Evolutionary conservation across 2,113 vertebrate species (phyloP), one percentile per base, ranked within the genome.

Genomic region (Fulica atra): DNA sequence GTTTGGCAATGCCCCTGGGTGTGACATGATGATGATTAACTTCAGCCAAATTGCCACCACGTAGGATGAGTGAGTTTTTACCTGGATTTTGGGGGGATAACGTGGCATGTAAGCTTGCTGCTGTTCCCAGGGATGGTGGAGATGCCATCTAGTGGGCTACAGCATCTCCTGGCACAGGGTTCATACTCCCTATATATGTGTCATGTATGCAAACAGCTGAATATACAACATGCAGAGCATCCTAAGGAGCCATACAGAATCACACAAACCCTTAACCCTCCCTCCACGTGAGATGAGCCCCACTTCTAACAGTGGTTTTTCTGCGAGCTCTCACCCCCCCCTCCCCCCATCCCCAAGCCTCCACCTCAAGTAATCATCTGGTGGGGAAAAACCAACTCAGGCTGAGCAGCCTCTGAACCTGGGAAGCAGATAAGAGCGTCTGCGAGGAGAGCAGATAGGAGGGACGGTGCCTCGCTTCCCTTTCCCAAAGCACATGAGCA

Each of bases 161-260:
- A 12, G 36, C 14, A 13, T 51, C 44, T 54, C 53, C 80, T 9
- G 50, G 79, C 64, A 23, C 50, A 0, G 44, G 8, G 7, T 1
- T 46, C 13, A 6, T 7, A 9, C 7, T 17, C 38, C 2, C 9
- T 6, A 2, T 0, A n/a, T 38, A 4, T 1, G 5, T 15, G 0
- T 28, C 19, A 3, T 11, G 0, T 0, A 3, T 2, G 1, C 0
- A 0, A 18, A 9, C 0, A 16, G 35, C 0, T 13, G 46, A 6
- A 0, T 0, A 0, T 2, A 2, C 4, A 13, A 7, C 35, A 16
- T 0, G 3, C n/a, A 13, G 81, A 21, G 9, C 8, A 23, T 12
- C 65, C 65, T 3, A 1, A 0, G 2, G 38, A 13, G 19, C 0
- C 26, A 0, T 0, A 2, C 7, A 42, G 23, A 10, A 10, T 3